phyloP scores from a whole-genome alignment of 2,888 invertebrate genomes.

The Agrenia bidenticulata region DNA sequence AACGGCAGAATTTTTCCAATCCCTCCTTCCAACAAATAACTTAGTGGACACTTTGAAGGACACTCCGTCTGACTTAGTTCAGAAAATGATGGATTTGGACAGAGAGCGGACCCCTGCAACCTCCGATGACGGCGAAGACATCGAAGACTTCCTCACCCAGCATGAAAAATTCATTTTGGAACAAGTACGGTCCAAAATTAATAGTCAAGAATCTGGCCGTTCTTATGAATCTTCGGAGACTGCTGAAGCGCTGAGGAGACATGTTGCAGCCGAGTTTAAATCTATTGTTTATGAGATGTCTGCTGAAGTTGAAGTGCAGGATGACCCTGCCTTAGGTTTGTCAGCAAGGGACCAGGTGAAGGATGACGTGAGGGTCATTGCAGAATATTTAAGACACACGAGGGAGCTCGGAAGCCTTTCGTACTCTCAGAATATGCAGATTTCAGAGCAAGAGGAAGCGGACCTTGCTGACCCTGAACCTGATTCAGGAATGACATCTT shows the following conservation, averaged over 20 bases:
- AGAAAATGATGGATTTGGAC: conserved; percentile 14
- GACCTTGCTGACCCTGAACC: conserved; percentile 7
- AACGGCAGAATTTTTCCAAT: conserved; percentile 19
- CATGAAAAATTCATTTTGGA: conserved; percentile 26
- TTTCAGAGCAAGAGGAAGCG: conserved; percentile 10
- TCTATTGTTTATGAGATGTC: conserved; percentile 23
- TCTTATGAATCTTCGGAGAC: conserved; percentile 1
- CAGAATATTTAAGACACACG: not conserved
- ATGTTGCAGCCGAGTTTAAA: conserved; percentile 4
- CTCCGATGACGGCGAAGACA: conserved; percentile 18
- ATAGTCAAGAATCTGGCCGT: not conserved
- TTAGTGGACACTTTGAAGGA: conserved; percentile 8
- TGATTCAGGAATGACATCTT: no score
- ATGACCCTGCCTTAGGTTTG: not conserved
- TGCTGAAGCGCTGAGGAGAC: not conserved
- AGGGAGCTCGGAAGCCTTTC: not conserved
- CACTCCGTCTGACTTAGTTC: conserved; percentile 9
- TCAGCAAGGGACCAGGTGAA: not conserved
- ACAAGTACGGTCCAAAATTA: conserved; percentile 3
- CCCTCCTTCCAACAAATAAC: conserved; percentile 23
- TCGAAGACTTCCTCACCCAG: not conserved
- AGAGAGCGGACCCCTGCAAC: conserved; percentile 14
- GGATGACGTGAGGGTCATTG: not conserved
- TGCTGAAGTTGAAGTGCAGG: conserved; percentile 11
- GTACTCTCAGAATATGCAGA: not conserved